Evolutionary conservation across 2,888 invertebrate species (phyloP), one percentile per base, ranked within the genome.

Genomic region (Lithophane socia): DNA sequence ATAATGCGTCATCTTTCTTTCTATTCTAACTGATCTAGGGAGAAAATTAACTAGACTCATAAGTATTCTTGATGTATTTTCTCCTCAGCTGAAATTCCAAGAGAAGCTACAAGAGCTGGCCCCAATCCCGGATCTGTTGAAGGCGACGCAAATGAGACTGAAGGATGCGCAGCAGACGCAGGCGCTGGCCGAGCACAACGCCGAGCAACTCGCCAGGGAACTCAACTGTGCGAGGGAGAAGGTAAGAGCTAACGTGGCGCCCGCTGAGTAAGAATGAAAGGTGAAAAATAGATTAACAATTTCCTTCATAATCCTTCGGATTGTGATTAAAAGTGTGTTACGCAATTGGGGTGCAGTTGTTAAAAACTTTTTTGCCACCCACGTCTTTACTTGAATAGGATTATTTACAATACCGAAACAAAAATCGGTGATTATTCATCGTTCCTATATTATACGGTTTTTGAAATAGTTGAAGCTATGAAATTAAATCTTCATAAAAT

Each of bases 101-200:
- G 98, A 98, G 89, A 98, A 98, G 91, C 93, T 98, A 42, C 97
- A 97, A 77, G 98, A 98, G 92, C 92, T 98, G 68, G 97, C 97
- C 0, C 98, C 98, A 0, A 95, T 98, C 47, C 98, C 98, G 0
- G 98, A 98, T 82, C 96, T 98, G 49, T 92, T 98, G 83, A 98
- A 98, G 89, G 97, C 97, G 54, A 98, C 98, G 0, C 98, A 98
- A 91, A 89, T 97, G 86, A 97, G 97, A 86, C 92, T 98, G 68
- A 97, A 98, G 89, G 98, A 98, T 89, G 97, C 97, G 0, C 98
- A 98, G 88, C 98, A 98, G 86, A 94, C 97, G 90, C 97, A 98
- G 83, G 94, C 97, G 12, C 92, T 97, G 7, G 97, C 98, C 0
- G 98, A 98, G 88, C 97, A 97, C 73, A 97, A 97, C 86, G 97